These are phyloP conservation scores for Semnornis frantzii DNA, from an alignment of 2,113 vertebrate species.

Conservation along the genomic window DNA sequence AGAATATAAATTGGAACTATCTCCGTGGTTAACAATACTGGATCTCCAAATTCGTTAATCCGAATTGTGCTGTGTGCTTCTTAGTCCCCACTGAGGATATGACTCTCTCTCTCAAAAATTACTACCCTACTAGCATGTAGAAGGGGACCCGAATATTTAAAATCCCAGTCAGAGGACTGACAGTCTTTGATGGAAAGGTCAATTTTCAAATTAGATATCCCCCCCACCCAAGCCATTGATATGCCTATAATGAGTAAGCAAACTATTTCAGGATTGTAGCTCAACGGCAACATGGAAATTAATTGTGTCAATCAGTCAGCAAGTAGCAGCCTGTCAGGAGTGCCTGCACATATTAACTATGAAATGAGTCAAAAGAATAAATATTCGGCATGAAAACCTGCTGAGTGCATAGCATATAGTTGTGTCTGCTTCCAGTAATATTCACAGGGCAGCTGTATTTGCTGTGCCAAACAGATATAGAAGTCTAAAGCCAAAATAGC, in stretches of 20 bases:
- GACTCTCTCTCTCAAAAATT: background rate
- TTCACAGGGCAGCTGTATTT: slow-evolving; percentile 25
- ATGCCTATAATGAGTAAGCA: slow-evolving; percentile 26
- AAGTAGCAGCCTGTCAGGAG: slow-evolving; percentile 44
- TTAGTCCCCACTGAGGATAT: background rate
- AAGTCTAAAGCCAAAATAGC: slow-evolving; percentile 41
- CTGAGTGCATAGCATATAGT: background rate
- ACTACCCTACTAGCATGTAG: background rate
- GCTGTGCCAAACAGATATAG: background rate
- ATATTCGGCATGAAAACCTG: slow-evolving; percentile 22
- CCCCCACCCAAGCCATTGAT: background rate
- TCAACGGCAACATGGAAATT: slow-evolving; percentile 56
- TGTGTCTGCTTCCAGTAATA: background rate
- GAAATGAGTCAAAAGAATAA: slow-evolving; percentile 57
- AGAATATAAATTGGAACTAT: background rate
- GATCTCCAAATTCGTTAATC: background rate
- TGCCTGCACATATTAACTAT: slow-evolving; percentile 35
- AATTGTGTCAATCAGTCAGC: slow-evolving; percentile 58
- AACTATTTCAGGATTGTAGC: slow-evolving; percentile 27
- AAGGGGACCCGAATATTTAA: background rate
- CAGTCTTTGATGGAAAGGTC: slow-evolving; percentile 6
- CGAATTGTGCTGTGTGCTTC: background rate
- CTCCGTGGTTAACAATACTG: background rate
- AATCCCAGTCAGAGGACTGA: background rate
- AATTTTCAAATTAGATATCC: background rate